A percentile compares a stretch with the other conserved stretches of the same genome.
Conservation (phyloP, 2,113 vertebrate species). For the Brevimyrus niger region DNA sequence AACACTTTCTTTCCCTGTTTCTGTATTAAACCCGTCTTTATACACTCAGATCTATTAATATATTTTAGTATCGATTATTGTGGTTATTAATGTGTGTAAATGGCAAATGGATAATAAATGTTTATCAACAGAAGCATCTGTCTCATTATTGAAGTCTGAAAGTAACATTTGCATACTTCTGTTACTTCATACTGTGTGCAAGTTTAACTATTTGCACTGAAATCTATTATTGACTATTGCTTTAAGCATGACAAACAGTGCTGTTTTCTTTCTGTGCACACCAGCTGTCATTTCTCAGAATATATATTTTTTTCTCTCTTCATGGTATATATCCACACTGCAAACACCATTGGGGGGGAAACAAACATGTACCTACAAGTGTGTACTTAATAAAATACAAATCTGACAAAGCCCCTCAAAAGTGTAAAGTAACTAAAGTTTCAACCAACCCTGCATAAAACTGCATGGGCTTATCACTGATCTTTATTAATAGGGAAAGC, state of each 20-base stretch:
- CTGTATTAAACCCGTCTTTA: constrained; percentile 50
- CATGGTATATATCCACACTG: background rate
- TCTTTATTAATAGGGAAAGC: background rate
- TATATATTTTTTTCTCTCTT: background rate
- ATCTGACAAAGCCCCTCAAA: background rate
- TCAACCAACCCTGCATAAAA: background rate
- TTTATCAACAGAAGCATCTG: constrained; percentile 32
- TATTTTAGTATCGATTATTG: constrained; percentile 60
- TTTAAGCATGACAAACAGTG: background rate
- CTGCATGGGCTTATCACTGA: background rate
- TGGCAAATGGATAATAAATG: constrained; percentile 57
- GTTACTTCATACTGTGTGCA: background rate
- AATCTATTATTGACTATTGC: background rate
- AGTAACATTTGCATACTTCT: background rate
- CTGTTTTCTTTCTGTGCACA: background rate
- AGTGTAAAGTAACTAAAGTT: background rate
- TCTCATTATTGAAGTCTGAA: background rate
- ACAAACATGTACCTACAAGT: background rate
- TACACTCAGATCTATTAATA: constrained; percentile 59
- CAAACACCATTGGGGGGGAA: background rate
- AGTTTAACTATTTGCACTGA: background rate
- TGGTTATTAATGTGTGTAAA: constrained; percentile 51
- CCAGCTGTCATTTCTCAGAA: background rate
- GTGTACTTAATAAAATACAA: background rate
- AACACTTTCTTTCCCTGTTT: constrained; percentile 45